Conservation (phyloP, 2,888 invertebrate species). For the Ormia ochracea region DNA sequence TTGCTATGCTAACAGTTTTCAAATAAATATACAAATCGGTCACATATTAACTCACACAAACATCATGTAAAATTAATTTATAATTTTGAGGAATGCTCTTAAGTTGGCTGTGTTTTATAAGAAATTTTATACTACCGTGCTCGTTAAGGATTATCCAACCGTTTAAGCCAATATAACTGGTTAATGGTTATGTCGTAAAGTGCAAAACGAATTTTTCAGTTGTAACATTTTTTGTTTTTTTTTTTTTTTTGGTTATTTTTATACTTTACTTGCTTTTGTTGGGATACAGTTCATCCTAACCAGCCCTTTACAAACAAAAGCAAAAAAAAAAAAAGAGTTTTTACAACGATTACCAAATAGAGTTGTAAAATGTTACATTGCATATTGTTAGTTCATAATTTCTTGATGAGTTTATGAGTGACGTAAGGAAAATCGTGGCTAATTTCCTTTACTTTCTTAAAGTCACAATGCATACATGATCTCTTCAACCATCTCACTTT, state of each 20-base stretch:
- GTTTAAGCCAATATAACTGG: conserved; percentile 51
- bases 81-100: conserved; percentile 7
- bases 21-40: too few relatives aligned
- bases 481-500: conserved; percentile 65
- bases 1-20: neutral
- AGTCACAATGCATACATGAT: conserved; percentile 49
- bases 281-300: conserved; percentile 13
- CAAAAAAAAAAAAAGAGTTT: too few relatives aligned
- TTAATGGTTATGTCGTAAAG: conserved; percentile 47
- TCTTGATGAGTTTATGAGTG: conserved; percentile 42
- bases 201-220: too few relatives aligned
- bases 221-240: neutral
- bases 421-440: conserved; percentile 8
- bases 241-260: neutral
- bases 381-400: conserved; percentile 51
- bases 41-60: conserved; percentile 3
- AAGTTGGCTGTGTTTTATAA: conserved; percentile 4
- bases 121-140: neutral
- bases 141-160: conserved; percentile 58
- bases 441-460: conserved; percentile 24
- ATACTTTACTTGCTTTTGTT: conserved; percentile 4
- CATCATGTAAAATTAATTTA: conserved; percentile 20
- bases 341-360: conserved; percentile 43
- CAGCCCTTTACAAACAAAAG: conserved; percentile 33
- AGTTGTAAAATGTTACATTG: conserved; percentile 57